Percentiles rank a stretch among this genome's conserved stretches.
These are phyloP conservation scores for Eupithecia vulgata DNA, from an alignment of 2,888 invertebrate genomes.

Conservation along the genomic window DNA sequence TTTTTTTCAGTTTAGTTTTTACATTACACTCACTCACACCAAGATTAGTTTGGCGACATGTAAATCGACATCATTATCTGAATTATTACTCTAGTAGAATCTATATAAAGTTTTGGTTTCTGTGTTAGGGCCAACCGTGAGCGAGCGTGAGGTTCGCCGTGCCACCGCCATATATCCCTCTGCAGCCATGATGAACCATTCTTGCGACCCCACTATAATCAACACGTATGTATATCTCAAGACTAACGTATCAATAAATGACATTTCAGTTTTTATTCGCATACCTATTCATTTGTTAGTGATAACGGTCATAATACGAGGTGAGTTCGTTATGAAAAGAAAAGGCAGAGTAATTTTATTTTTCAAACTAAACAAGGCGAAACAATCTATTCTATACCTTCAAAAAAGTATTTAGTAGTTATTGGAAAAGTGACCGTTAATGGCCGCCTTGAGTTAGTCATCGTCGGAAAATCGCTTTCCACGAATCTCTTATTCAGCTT, in stretches of 20 bases:
- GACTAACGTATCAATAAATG: background rate
- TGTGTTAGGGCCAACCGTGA: constrained; percentile 54
- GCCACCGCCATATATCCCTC: constrained; percentile 94
- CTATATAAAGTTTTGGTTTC: background rate
- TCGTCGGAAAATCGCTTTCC: too few species aligned
- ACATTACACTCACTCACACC: too few species aligned
- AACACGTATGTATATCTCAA: constrained; percentile 82
- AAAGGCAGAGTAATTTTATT: too few species aligned
- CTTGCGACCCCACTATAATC: constrained; percentile 92
- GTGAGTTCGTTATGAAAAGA: too few species aligned
- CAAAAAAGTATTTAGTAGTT: too few species aligned
- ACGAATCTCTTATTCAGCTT: too few species aligned
- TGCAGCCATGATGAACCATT: constrained; percentile 96
- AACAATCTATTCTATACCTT: too few species aligned
- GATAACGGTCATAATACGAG: background rate
- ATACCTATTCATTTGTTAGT: background rate
- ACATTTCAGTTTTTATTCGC: background rate
- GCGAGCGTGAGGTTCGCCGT: constrained; percentile 70
- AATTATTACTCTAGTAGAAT: background rate
- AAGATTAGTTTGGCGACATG: background rate
- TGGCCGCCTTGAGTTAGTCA: too few species aligned
- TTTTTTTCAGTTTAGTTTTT: background rate
- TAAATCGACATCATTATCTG: too few species aligned
- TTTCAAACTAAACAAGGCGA: too few species aligned
- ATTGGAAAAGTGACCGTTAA: too few species aligned